These are phyloP conservation scores for Trachurus trachurus DNA, from an alignment of 2,797 vertebrate species.

Conservation along the genomic window DNA sequence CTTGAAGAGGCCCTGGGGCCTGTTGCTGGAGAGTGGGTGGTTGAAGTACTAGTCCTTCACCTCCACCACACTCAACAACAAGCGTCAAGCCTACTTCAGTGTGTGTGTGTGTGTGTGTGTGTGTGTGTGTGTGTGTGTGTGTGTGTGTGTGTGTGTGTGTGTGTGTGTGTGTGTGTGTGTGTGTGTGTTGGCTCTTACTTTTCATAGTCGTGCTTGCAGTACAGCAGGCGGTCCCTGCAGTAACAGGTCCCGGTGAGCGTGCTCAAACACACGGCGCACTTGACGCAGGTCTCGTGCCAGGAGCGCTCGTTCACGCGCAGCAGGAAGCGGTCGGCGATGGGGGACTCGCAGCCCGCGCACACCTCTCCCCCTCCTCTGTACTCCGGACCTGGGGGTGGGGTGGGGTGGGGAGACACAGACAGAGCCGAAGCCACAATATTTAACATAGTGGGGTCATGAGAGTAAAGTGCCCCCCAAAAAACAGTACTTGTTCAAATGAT, in stretches of 20 bases:
- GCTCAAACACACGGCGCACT: conserved; percentile 90
- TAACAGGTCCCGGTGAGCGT: conserved; percentile 91
- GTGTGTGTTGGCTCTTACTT: conserved; percentile 86
- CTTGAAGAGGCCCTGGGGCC: neutral
- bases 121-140: neutral
- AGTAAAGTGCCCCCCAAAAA: neutral
- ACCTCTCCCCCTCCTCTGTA: conserved; percentile 87
- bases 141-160: neutral
- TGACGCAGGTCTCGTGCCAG: conserved; percentile 94
- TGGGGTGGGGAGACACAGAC: neutral
- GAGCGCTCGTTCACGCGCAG: conserved; percentile 92
- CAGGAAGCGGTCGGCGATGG: conserved; percentile 93
- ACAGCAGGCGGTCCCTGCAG: conserved; percentile 91
- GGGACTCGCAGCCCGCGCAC: conserved; percentile 91
- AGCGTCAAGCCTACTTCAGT: neutral
- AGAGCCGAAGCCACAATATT: conserved; percentile 1
- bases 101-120: neutral
- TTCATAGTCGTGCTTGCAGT: conserved; percentile 95
- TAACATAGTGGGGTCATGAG: neutral
- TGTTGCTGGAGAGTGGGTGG: too few relatives aligned
- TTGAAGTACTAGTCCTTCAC: neutral
- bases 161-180: neutral
- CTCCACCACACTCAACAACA: neutral
- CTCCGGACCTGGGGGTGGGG: conserved; percentile 79
- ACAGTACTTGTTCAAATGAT: neutral